Base-by-base conservation (phyloP, 2,888 invertebrate species). In the Chrysolina americana region DNA sequence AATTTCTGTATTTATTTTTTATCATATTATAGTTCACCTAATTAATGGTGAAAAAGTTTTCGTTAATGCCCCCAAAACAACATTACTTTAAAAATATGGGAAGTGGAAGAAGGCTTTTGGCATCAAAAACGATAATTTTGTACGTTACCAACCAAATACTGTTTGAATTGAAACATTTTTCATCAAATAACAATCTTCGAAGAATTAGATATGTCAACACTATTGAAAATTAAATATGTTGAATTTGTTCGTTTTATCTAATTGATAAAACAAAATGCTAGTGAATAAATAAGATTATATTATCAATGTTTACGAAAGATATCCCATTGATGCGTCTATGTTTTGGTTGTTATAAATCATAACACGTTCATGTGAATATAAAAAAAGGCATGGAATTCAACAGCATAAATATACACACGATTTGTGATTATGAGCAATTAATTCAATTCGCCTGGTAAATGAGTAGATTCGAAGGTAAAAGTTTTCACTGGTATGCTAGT, bases 221-320 rank as follows among this genome's bases (percentile, higher is more conserved):
- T 44, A 44, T 44, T 44, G 11, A 15, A 44, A 44, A 44, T 53
- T 19, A 21, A 53, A 53, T 19, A 53, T 19, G 17, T 19, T 53
- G 1, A 44, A 13, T 53, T 36, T 36, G 36, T 36, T 28, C 28
- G 28, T 28, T 36, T 36, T 19, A 53, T 53, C 53, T 21, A 19
- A 53, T 21, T 11, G 53, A 21, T 10, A 19, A 13, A 21, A 53
- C 21, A 53, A 53, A 2, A 17, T 50, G 21, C 11, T 19, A 53
- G 19, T 19, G 53, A 21, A 17, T 21, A 4, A 10, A 53, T 53
- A 21, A 53, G 11, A 53, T 21, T 53, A 21, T 21, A 53, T 53
- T 53, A 53, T 53, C 53, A 21, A 21, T 53, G 53, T 53, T 53
- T 53, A 21, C 19, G 21, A 5, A 53, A 21, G 53, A 53, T 53